Percentiles rank a stretch among this genome's conserved stretches.
Conservation (phyloP, 2,797 vertebrate species). For the Fringilla coelebs region DNA sequence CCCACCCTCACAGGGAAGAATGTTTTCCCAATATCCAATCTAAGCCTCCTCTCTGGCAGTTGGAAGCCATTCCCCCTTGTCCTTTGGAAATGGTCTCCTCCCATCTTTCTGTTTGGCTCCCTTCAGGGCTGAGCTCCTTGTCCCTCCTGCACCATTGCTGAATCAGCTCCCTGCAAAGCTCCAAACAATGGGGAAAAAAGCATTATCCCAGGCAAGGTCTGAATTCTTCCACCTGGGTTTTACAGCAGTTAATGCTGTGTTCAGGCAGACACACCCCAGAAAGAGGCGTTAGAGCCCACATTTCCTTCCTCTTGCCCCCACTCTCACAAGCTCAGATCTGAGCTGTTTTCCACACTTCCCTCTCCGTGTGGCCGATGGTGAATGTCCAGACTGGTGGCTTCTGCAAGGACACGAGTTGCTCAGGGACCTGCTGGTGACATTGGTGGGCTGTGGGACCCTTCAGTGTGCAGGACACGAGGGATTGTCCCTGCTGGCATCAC, state of each 20-base stretch:
- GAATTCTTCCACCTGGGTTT: not conserved
- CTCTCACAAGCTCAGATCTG: not conserved
- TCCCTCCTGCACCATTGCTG: not conserved
- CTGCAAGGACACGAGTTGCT: not conserved
- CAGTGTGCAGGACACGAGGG: not conserved
- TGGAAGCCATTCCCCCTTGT: not conserved
- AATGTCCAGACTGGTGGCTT: accelerated
- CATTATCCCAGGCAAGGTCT: not conserved
- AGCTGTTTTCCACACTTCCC: not conserved
- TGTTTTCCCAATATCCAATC: not conserved
- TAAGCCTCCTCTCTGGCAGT: not conserved
- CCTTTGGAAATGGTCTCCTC: not conserved
- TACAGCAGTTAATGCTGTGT: no score
- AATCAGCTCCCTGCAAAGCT: not conserved
- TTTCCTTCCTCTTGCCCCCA: not conserved
- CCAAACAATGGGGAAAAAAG: not conserved
- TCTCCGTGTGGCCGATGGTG: accelerated
- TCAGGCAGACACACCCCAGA: not conserved
- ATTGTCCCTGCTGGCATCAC: not conserved
- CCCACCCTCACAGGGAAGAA: not conserved
- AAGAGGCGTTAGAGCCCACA: not conserved
- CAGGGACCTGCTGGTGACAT: not conserved
- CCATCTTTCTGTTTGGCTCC: not conserved
- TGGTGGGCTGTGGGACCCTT: not conserved
- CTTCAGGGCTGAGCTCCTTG: not conserved